Base-by-base conservation (phyloP, 2,797 vertebrate genomes). In the Bufotes viridis region DNA sequence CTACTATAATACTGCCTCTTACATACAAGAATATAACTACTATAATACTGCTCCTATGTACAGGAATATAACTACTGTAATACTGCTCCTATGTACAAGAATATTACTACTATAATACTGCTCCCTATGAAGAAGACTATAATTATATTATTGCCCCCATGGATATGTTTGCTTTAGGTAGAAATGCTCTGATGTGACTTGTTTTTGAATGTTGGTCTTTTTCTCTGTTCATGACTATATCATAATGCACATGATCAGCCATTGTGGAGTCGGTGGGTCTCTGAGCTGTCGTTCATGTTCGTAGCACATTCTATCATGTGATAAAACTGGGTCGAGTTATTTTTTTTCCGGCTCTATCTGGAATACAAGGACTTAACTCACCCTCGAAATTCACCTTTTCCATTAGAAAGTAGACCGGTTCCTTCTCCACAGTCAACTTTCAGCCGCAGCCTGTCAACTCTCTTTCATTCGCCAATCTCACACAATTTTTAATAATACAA, bases 11-110 rank as follows among this genome's bases (percentile, higher is more conserved):
- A 70, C 67, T 70, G 13, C 67, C 11, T 13, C 26, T 26, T 29
- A 17, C 34, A 14, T 70, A 70, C 13, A 70, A 70, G 67, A 70
- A 70, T 70, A 70, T 70, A 70, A 70, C 67, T 70, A 70, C 67
- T 70, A 70, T 70, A 29, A 70, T 70, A 70, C 67, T n/a, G n/a
- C n/a, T 10, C 29, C 69, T 72, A 72, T 72, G 17, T 72, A 72
- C 69, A 72, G 42, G 69, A 72, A 42, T 72, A 72, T 72, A 42
- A 72, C 69, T 72, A 42, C 69, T 72, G 42, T 72, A 72, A 72
- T 72, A 72, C 69, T 72, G 69, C 15, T 7, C 29, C 63, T 67
- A 67, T 67, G n/a, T 67, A 67, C 63, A 67, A 13, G 63, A 67
- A 67, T 70, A 70, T 29, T 42, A 72, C 69, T 34, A 34, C 69